phyloP scores from a whole-genome alignment of 2,888 invertebrate genomes.

The Melieria crassipennis region DNA sequence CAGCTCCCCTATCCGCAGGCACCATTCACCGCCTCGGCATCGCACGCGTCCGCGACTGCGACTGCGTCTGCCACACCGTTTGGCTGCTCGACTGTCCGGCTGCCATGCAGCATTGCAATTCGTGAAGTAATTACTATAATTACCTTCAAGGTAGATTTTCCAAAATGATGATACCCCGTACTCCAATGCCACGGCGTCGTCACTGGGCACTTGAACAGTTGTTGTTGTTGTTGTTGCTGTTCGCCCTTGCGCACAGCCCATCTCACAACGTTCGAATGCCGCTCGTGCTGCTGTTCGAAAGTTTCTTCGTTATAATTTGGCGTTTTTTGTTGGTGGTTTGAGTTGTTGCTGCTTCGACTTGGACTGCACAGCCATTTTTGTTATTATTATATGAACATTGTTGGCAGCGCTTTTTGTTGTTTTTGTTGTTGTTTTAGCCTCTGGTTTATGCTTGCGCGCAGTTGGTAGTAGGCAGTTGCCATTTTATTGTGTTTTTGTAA shows the following conservation, averaged over 20 bases:
- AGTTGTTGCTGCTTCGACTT: conserved; percentile 31
- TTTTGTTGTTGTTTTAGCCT: conserved; percentile 5
- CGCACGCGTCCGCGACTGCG: neutral
- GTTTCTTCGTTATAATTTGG: neutral
- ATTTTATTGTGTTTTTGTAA: conserved; percentile 26
- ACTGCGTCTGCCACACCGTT: neutral
- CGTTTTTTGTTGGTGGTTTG: conserved; percentile 2
- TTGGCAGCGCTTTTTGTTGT: neutral
- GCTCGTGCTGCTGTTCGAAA: neutral
- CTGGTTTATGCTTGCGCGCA: neutral
- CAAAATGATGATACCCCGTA: conserved; percentile 52
- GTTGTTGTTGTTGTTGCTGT: no score
- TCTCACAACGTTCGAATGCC: no score
- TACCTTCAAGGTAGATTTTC: conserved; percentile 65
- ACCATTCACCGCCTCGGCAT: conserved; percentile 12
- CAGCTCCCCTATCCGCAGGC: conserved; percentile 10
- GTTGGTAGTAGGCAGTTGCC: conserved; percentile 18
- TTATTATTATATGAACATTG: conserved; percentile 19
- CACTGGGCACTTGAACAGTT: no score
- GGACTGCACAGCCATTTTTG: conserved; percentile 18
- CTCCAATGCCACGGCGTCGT: neutral
- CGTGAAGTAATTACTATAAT: conserved; percentile 65
- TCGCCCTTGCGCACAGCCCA: no score
- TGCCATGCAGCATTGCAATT: conserved; percentile 48
- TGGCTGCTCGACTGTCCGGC: neutral